Evolutionary conservation across 2,113 vertebrate species (phyloP), one percentile per base, ranked within the genome.

Genomic region (Progne subis): DNA sequence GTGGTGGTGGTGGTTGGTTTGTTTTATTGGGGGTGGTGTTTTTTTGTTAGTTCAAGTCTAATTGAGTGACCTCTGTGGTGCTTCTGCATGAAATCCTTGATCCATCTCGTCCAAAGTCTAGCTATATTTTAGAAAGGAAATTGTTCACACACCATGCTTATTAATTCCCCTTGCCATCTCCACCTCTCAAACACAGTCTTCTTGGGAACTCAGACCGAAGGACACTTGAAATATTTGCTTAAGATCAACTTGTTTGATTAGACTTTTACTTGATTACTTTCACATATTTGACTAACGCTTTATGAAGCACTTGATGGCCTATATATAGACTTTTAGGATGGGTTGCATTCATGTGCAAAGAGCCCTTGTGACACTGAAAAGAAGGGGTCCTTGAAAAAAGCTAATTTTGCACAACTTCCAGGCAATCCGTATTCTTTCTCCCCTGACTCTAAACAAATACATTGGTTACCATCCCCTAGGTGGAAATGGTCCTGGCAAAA

Each of bases 251-350:
- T 93, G 53, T 83, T 96, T 97, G 92, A 97, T 96, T 92, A 96
- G 86, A 80, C 56, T 95, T 97, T 88, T 88, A 92, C 61, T 86
- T 96, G 63, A 96, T 96, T 96, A 82, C 63, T 95, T 92, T 82
- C 17, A 8, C n/a, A 49, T 90, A 50, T 94, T 96, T 92, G 79
- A 20, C 64, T 88, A 92, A 85, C 7, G 7, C 25, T 71, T 97
- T 82, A 76, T 75, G 46, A 68, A 88, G 37, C 75, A 52, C 72
- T 95, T 64, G 21, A 79, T 81, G 50, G 31, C 37, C 70, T 55
- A 17, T n/a, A 72, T 34, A 86, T 94, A 92, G 75, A 68, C 50
- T 56, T 92, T 57, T 70, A 39, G 24, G 19, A 84, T 50, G 77
- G 50, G 57, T 18, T 80, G 6, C 7, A 46, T 53, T 82, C 32